A percentile compares a stretch with the other conserved stretches of the same genome.
These are phyloP conservation scores for Apamea anceps DNA, from an alignment of 2,888 invertebrate species.

Conservation along the genomic window DNA sequence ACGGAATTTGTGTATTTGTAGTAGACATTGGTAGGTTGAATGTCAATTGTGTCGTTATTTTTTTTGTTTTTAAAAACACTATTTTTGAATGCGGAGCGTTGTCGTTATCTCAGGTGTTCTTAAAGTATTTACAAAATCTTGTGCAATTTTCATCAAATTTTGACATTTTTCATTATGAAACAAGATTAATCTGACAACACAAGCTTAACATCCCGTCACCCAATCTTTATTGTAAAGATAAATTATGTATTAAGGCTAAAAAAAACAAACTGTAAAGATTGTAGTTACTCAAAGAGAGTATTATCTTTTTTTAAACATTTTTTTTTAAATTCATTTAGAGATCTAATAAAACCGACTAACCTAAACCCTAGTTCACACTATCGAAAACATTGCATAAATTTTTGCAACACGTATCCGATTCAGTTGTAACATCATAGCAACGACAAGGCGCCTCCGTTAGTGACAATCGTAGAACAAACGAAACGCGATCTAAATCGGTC, in stretches of 20 bases:
- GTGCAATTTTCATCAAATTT: constrained; percentile 33
- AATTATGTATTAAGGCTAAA: too few relatives aligned
- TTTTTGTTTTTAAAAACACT: constrained; percentile 8
- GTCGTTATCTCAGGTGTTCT: constrained; percentile 28
- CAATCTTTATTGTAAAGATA: not conserved
- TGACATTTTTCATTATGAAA: not conserved
- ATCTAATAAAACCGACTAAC: not conserved
- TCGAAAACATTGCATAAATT: constrained; percentile 20
- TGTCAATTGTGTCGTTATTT: constrained; percentile 37
- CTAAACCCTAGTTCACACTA: constrained; percentile 19
- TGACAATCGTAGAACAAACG: constrained; percentile 75
- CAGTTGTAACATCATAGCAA: constrained; percentile 59
- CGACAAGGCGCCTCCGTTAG: constrained; percentile 71
- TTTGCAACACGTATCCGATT: constrained; percentile 55
- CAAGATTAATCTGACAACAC: not conserved
- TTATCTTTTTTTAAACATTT: too few relatives aligned
- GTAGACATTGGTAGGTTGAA: constrained; percentile 4
- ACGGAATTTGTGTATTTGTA: constrained; percentile 3
- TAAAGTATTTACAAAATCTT: constrained; percentile 48
- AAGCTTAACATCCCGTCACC: not conserved
- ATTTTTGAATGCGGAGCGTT: constrained; percentile 28
- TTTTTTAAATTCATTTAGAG: not conserved
- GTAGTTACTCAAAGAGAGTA: not conserved
- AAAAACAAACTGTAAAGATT: too few relatives aligned
- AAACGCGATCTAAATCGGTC: constrained; percentile 80